Base-by-base conservation (phyloP, 2,113 vertebrate species). In the Anolis carolinensis region DNA sequence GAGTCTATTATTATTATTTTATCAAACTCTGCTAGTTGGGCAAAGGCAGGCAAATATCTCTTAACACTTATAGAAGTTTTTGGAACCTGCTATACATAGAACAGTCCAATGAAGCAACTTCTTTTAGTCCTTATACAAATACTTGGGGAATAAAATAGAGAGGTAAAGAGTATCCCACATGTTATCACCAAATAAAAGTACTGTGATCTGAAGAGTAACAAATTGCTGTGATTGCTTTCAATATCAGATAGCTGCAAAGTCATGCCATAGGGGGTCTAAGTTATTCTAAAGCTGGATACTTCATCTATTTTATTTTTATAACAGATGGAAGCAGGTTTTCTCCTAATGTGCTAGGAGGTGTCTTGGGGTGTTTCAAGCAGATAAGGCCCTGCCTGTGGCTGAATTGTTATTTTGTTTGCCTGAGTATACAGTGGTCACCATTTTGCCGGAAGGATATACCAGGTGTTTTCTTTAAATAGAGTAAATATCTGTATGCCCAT, bases 391-490 rank as follows among this genome's bases (percentile, higher is more conserved):
- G 68, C 81, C 82, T 90, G 83, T 84, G 91, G 92, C 74, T 93
- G 84, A 91, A 92, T 88, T 90, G 77, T 65, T 90, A 82, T 86
- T 27, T 83, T 63, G 81, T 63, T 65, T 92, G 90, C 81, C 87
- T 92, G 86, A 83, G 72, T 20, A 89, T 90, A 48, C 63, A 83
- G 76, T 71, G 90, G 88, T 81, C 86, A 74, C 44, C 5, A 74
- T 86, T 90, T 90, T 93, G 76, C 65, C 82, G 77, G 74, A 85
- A 94, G 90, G 83, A 88, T 70, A 59, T 89, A 84, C 78, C 88
- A 78, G 87, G 77, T 83, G 23, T 55, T 68, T 78, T 83, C 39
- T 5, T 78, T 16, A 80, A 86, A 48, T 50, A n/a, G 20, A 34
- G 70, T 7, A 73, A 25, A 63, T 80, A 74, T 81, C 48, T 81